Base-by-base conservation (phyloP, 2,888 invertebrate species). In the Hesperia comma region DNA sequence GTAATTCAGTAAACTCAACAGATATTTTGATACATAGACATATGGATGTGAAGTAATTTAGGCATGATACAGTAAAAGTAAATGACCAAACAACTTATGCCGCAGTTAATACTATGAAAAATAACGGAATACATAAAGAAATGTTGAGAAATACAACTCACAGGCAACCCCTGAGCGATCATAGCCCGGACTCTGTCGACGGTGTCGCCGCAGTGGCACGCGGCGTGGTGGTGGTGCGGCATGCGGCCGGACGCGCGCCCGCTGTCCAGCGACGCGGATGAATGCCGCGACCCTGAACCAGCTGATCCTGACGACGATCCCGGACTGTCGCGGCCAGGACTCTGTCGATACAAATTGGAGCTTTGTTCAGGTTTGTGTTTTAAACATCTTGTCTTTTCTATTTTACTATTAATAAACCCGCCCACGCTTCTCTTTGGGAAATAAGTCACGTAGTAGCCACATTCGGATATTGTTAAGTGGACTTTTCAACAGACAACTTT, bases 251-350 rank as follows among this genome's bases (percentile, higher is more conserved):
- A 98, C 37, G 98, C 98, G 71, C 98, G 94, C n/a, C 98, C 98
- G 75, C 97, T 97, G 92, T 98, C 98, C 79, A 98, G 90, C 19
- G 96, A 96, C 21, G 98, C 97, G 0, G 98, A 98, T 71, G 97
- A 97, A 86, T 98, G 97, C 54, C 98, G 94, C 17, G 97, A 97
- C 21, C 97, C 97, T 1, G 97, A 97, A 49, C 97, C 97, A 0
- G 96, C 96, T 32, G 97, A 97, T 8, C 97, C 97, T 64, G 97
- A 96, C 15, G 97, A 97, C 0, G 96, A 96, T 14, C 98, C 98
- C 14, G 98, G 98, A 82, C 98, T 98, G 89, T 98, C 98, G 69
- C 98, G 95, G n/a, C 98, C 98, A 53, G 98, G 98, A 79, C 97
- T 97, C 95, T 96, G 91, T 17, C 0, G 8, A 46, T 40, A 14